Evolutionary conservation across 2,797 vertebrate species (phyloP).

Genomic region (Neomorphus geoffroyi): DNA sequence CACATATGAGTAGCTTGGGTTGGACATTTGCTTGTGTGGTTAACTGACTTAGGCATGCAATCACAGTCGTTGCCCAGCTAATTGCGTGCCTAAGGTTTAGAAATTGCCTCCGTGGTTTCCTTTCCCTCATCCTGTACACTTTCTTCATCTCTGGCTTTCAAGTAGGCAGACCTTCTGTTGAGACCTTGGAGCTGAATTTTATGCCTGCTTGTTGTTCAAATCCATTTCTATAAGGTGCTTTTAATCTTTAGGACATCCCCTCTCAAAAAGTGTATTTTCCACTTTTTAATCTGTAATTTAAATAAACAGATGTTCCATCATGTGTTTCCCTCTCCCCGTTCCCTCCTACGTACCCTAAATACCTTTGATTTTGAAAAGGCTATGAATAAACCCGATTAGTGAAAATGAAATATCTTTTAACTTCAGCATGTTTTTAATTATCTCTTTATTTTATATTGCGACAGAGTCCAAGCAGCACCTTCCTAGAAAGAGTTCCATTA

Average conservation of each 20-base stretch:
- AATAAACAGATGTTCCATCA: not conserved
- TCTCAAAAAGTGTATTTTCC: not conserved
- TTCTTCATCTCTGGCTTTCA: not conserved
- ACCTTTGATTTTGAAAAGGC: constrained; percentile 26
- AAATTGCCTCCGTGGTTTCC: constrained; percentile 4
- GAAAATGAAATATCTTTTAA: constrained; percentile 10
- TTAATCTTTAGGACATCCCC: not conserved
- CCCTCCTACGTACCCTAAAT: not conserved
- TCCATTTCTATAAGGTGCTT: not conserved
- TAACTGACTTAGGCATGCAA: not conserved
- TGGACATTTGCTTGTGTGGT: not conserved
- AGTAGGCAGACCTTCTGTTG: not conserved
- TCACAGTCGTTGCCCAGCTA: not conserved
- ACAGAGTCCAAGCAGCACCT: constrained; percentile 23
- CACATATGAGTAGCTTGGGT: fast-evolving
- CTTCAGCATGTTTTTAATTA: constrained; percentile 11
- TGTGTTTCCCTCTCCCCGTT: not conserved
- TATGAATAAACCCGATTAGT: constrained; percentile 15
- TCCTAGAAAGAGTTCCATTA: constrained; percentile 61
- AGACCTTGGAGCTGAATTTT: not conserved
- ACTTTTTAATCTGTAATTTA: not conserved
- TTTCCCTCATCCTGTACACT: not conserved
- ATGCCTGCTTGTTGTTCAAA: not conserved
- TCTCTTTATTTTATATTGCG: not conserved
- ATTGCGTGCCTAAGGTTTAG: not conserved